Conservation (phyloP, 1,140 invertebrate genomes). For the Dendroctonus valens region DNA sequence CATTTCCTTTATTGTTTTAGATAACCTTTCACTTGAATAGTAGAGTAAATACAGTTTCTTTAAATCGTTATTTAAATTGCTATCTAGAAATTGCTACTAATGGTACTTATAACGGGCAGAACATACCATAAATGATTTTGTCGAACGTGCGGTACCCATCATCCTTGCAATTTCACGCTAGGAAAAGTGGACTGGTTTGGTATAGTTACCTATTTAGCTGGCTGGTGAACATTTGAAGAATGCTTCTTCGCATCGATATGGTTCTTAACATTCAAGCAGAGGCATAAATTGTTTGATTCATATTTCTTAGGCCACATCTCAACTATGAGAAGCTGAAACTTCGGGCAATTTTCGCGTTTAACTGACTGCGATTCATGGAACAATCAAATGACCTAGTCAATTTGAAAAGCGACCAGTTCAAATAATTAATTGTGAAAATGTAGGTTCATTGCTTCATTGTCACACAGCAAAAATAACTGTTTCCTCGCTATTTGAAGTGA, state of each 20-base stretch:
- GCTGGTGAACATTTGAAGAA: neutral
- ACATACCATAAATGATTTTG: constrained; percentile 10
- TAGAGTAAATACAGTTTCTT: neutral
- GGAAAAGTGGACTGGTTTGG: constrained; percentile 19
- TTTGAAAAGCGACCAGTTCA: neutral
- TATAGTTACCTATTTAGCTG: constrained; percentile 17
- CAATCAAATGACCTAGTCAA: constrained; percentile 2
- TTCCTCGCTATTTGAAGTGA: no score
- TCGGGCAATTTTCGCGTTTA: neutral
- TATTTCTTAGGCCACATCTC: neutral
- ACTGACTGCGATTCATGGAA: neutral
- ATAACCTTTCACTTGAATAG: neutral
- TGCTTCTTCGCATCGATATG: neutral
- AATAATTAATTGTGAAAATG: no score
- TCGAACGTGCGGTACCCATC: constrained; percentile 18
- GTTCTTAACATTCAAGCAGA: neutral
- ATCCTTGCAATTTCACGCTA: constrained; percentile 18
- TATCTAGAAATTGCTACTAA: constrained; percentile 14
- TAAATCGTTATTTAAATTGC: constrained; percentile 7
- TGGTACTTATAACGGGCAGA: constrained; percentile 11
- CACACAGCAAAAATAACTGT: no score
- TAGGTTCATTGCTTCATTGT: no score
- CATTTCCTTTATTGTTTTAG: neutral
- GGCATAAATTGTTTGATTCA: constrained; percentile 1
- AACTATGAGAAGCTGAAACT: neutral